Conservation (phyloP, 2,888 invertebrate genomes). For the Dinocampus coccinellae region DNA sequence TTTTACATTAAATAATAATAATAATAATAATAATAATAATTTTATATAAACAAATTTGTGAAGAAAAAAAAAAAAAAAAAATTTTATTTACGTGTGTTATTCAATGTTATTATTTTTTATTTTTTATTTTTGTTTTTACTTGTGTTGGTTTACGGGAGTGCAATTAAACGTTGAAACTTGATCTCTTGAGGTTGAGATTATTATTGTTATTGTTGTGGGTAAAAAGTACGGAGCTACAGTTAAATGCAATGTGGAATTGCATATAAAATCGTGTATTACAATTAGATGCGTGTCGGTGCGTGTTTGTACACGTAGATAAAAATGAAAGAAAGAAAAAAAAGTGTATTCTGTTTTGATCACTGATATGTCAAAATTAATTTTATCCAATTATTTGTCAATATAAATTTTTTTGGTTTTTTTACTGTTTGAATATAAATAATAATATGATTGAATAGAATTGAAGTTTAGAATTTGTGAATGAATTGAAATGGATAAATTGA, state of each 20-base stretch:
- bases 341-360: too few relatives aligned
- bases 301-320: too few relatives aligned
- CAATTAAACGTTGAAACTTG: constrained; percentile 59
- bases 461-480: too few relatives aligned
- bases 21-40: background rate
- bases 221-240: constrained; percentile 1
- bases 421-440: too few relatives aligned
- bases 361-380: too few relatives aligned
- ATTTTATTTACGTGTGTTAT: background rate
- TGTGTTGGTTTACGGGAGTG: constrained; percentile 43
- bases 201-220: constrained; percentile 25
- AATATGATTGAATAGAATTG: too few relatives aligned
- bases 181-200: constrained; percentile 46
- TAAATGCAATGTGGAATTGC: background rate
- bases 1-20: background rate
- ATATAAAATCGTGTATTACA: constrained; percentile 41
- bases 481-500: too few relatives aligned
- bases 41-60: background rate
- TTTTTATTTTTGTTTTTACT: background rate
- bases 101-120: too few relatives aligned
- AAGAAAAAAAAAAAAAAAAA: background rate
- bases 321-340: too few relatives aligned
- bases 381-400: too few relatives aligned
- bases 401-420: too few relatives aligned
- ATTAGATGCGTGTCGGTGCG: constrained; percentile 49